phyloP scores from a whole-genome alignment of 2,888 invertebrate genomes.

The Athalia circularis region DNA sequence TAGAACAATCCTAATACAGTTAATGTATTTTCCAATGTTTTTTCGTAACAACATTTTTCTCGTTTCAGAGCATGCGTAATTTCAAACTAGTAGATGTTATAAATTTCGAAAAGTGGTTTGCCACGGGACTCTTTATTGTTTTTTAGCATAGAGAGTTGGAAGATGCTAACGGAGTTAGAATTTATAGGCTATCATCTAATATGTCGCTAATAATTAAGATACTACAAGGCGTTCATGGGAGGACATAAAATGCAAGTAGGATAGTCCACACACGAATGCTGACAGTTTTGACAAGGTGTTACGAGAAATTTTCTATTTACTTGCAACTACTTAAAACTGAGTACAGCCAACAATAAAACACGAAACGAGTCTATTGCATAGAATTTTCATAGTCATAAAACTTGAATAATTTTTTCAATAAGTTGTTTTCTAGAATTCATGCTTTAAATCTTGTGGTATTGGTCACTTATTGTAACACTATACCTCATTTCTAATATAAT shows the following conservation, averaged over 20 bases:
- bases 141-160: not conserved
- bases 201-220: slow-evolving; percentile 2
- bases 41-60: too few species aligned
- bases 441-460: slow-evolving; percentile 13
- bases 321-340: slow-evolving; percentile 33
- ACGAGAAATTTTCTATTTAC: slow-evolving; percentile 10
- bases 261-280: not conserved
- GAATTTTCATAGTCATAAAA: slow-evolving; percentile 31
- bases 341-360: slow-evolving; percentile 28
- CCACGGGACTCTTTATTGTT: not conserved
- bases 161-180: not conserved
- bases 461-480: not conserved
- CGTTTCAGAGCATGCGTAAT: not conserved
- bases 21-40: too few species aligned
- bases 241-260: slow-evolving; percentile 30
- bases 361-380: slow-evolving; percentile 33
- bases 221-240: slow-evolving; percentile 13
- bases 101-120: not conserved
- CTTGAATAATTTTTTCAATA: slow-evolving; percentile 32
- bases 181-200: slow-evolving; percentile 23
- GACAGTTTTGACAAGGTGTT: not conserved
- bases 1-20: not conserved
- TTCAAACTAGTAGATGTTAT: not conserved
- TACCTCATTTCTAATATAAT: slow-evolving; percentile 25
- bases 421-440: slow-evolving; percentile 34